A percentile compares a stretch with the other conserved stretches of the same genome.
These are phyloP conservation scores for Malaclemys terrapin DNA, from an alignment of 2,113 vertebrate species.

Conservation along the genomic window DNA sequence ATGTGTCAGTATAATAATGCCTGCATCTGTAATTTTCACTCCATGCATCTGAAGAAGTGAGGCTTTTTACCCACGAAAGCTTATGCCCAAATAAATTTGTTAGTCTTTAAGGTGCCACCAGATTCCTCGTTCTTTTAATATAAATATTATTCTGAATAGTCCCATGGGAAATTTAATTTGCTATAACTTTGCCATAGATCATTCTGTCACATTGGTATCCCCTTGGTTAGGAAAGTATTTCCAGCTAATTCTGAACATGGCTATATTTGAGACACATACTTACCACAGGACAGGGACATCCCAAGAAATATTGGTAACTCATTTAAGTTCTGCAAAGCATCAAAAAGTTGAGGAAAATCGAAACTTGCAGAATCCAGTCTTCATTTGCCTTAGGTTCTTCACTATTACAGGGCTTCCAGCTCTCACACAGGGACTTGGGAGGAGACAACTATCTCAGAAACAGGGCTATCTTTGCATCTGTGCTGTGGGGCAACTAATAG, in stretches of 20 bases:
- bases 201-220: not conserved
- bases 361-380: not conserved
- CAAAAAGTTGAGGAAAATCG: not conserved
- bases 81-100: too few species aligned
- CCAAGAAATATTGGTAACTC: not conserved
- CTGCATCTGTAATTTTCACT: too few species aligned
- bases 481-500: not conserved
- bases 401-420: not conserved
- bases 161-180: not conserved
- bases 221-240: not conserved
- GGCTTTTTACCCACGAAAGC: too few species aligned
- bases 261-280: not conserved
- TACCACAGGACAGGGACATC: not conserved
- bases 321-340: not conserved
- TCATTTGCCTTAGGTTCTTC: not conserved
- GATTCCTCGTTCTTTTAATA: not conserved
- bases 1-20: too few species aligned
- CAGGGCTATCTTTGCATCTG: not conserved
- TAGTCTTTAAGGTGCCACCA: too few species aligned
- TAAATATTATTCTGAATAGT: not conserved
- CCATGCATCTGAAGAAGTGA: too few species aligned
- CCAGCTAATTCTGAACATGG: not conserved
- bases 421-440: fast-evolving
- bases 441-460: not conserved
- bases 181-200: not conserved